Percentiles rank a stretch among this genome's conserved stretches.
Evolutionary conservation across 2,888 invertebrate species (phyloP).

Genomic region (Caenorhabditis sp.): DNA sequence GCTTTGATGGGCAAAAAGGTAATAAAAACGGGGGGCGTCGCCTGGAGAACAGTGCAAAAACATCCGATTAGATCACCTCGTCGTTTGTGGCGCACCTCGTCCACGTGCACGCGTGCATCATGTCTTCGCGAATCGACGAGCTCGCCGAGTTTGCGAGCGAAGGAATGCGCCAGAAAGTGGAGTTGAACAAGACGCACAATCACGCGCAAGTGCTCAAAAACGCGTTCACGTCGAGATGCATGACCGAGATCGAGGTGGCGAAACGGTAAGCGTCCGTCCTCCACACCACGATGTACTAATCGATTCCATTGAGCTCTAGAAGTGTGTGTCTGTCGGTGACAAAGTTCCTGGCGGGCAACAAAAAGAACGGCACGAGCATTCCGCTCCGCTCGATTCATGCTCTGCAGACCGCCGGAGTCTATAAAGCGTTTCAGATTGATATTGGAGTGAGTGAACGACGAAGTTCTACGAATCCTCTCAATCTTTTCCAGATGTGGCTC

Average conservation of each 20-base stretch:
- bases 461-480: neutral
- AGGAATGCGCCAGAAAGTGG: constrained; percentile 26
- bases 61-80: constrained; percentile 1
- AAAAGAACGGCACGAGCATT: neutral
- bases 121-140: constrained; percentile 29
- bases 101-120: constrained; percentile 53
- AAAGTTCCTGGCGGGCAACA: constrained; percentile 14
- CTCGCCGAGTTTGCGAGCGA: constrained; percentile 39
- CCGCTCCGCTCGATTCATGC: constrained; percentile 52
- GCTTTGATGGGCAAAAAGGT: constrained; percentile 25
- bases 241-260: constrained; percentile 46
- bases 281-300: too few relatives aligned
- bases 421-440: constrained; percentile 29
- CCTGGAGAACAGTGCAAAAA: too few relatives aligned
- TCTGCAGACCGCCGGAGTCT: constrained; percentile 42
- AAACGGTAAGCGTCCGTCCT: constrained; percentile 7
- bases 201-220: constrained; percentile 38
- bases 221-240: constrained; percentile 30
- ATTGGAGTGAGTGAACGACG: constrained; percentile 12
- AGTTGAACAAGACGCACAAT: constrained; percentile 13
- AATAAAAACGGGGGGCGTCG: neutral
- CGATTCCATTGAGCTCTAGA: constrained; percentile 23
- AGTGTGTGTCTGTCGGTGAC: constrained; percentile 33
- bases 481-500: constrained; percentile 30
- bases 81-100: constrained; percentile 33